Base-by-base conservation (phyloP, 2,113 vertebrate species). In the Malurus elegans region DNA sequence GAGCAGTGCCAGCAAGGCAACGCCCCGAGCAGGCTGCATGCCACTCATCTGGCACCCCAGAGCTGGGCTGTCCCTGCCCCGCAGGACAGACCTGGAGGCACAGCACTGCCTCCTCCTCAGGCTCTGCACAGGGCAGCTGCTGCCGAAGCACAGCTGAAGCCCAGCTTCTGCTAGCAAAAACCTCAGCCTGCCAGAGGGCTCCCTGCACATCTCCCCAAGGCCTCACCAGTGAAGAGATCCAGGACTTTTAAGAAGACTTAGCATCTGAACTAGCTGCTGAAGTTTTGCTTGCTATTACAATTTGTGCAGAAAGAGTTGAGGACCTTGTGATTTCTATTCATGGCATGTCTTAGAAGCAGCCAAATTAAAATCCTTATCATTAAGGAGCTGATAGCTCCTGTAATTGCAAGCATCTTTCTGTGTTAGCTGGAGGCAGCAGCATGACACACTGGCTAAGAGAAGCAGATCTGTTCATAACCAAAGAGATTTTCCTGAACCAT, bases 301-400 rank as follows among this genome's bases (percentile, higher is more conserved):
- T 90, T 58, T 69, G 44, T 36, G 9, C 64, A 86, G 88, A 87
- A 83, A 56, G 54, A 76, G 80, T 65, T 40, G 50, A 51, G 40
- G 65, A 65, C 57, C 36, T 79, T 79, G 58, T 92, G 54, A 92
- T 97, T 95, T 95, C 79, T 86, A 95, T 84, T 92, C 86, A 65
- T 15, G 71, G 56, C 69, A 28, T 47, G 48, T 71, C 60, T 95
- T 86, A 71, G 79, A 92, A 94, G n/a, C 45, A 67, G 36, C n/a
- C 75, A 95, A 82, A 92, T 93, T 95, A 93, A 95, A 96, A 95
- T 75, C 86, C 75, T 94, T 86, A 84, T 88, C 71, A 88, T 92
- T 90, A 94, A 92, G 64, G 66, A 79, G 79, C 72, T 88, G 88
- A 93, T 88, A 87, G 80, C 72, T 96, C 66, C 89, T 50, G 13